Evolutionary conservation across 2,113 vertebrate species (phyloP).

Genomic region (Sciurus niger): DNA sequence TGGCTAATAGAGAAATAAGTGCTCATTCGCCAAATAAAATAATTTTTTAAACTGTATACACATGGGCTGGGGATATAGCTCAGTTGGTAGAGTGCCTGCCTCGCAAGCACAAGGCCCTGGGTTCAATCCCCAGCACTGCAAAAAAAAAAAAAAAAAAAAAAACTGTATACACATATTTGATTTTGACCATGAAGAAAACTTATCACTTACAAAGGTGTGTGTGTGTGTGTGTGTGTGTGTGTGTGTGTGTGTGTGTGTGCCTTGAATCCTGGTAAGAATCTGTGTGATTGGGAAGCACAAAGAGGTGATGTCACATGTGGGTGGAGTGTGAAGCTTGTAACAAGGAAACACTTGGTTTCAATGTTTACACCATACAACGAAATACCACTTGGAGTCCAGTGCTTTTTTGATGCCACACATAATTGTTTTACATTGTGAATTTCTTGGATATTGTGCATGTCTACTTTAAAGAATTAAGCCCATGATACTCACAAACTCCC

Average conservation of each 20-base stretch:
- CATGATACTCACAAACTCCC: background rate
- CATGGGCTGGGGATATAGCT: too few species aligned
- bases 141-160: too few species aligned
- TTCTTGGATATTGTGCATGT: background rate
- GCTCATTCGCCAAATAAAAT: background rate
- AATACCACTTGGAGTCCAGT: background rate
- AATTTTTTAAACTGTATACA: background rate
- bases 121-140: too few species aligned
- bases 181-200: background rate
- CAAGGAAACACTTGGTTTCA: background rate
- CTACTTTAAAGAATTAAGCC: slow-evolving; percentile 36
- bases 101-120: too few species aligned
- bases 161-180: background rate
- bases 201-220: background rate
- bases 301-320: background rate
- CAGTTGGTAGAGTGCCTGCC: too few species aligned
- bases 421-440: background rate
- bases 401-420: background rate
- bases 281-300: background rate
- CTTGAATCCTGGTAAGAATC: background rate
- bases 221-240: background rate
- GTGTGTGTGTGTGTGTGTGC: background rate
- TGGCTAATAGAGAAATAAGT: background rate
- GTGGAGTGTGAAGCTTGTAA: background rate
- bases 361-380: background rate